Evolutionary conservation across 2,888 invertebrate genomes (phyloP).

Genomic region (Agonopterix arenella): DNA sequence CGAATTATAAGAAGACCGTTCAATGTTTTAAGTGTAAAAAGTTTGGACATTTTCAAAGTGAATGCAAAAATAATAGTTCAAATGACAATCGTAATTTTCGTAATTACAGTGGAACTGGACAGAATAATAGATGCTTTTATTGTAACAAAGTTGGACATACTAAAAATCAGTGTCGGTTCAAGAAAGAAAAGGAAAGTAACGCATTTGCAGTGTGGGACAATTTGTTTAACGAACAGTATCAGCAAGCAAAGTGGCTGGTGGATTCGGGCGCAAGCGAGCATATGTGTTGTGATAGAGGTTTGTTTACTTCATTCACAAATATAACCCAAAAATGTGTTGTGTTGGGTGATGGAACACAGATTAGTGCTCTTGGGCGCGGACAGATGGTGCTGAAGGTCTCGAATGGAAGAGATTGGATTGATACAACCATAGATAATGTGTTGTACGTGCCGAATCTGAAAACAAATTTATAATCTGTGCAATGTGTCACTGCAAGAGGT

Average conservation of each 20-base stretch:
- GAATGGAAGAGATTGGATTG: constrained; percentile 8
- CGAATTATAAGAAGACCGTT: too few relatives aligned
- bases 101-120: too few relatives aligned
- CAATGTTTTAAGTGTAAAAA: neutral
- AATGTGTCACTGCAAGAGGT: constrained; percentile 3
- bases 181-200: neutral
- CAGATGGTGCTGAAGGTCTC: neutral
- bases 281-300: neutral
- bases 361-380: neutral
- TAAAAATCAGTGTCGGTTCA: neutral
- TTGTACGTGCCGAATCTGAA: constrained; percentile 9
- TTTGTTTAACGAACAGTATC: neutral
- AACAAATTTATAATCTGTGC: constrained; percentile 8
- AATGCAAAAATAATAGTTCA: too few relatives aligned
- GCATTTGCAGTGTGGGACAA: neutral
- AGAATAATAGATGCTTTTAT: too few relatives aligned
- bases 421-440: constrained; percentile 9
- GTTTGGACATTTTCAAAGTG: too few relatives aligned
- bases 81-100: too few relatives aligned
- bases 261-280: constrained; percentile 1
- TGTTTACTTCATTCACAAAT: neutral
- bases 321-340: neutral
- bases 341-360: neutral
- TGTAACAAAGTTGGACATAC: constrained; percentile 1
- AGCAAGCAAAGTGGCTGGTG: neutral